Evolutionary conservation across 1,140 invertebrate genomes (phyloP), one percentile per base, ranked within the genome.

Genomic region (Phymastichus coffea): DNA sequence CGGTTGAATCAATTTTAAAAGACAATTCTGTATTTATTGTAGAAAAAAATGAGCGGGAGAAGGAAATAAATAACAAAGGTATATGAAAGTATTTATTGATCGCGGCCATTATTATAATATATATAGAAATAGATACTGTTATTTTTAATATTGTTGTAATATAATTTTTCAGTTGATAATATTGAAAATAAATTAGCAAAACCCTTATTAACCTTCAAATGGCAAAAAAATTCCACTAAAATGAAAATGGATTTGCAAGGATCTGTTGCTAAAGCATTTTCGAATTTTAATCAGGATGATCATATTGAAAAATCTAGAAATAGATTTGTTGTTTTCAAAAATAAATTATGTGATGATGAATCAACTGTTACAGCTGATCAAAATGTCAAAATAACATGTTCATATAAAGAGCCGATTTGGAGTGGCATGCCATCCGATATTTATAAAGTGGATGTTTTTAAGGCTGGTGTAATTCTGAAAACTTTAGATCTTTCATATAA

Each of bases 361-460:
- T 2, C 1, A 49, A 35, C 3, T 35, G 28, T 12, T 20, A 22
- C 20, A 49, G 22, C 1, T 2, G 6, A 22, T 20, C 8, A 49
- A 20, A 35, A 35, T 35, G 10, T 17, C 26, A 20, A 49, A 19
- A 22, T 12, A 6, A 14, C n/a, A 52, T 14, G 25, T 1, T 52
- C 25, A 15, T 52, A 52, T 17, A 25, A 6, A 19, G 48, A 37
- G 38, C 48, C 48, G 12, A 2, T 22, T 7, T 53, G 37, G 51
- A 41, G 51, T 19, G 51, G 51, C 8, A 26, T 17, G 6, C 51
- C 51, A 26, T 6, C 40, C 40, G 35, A 26, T 53, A 15, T 40
- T 12, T 53, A 41, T 28, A 40, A 28, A 40, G 12, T 53, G 3
- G 51, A 53, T 17, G 17, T 53, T 12, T 53, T 53, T 28, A 41